Conservation (phyloP, 2,113 vertebrate species). For the human region GRCh38 chr17:28295001-28295500, state of each 20-base stretch:
- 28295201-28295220: too few species aligned
- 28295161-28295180: too few species aligned
- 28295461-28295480: neutral
- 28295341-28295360: neutral
- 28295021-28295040: too few species aligned
- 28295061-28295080: too few species aligned
- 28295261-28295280: neutral
- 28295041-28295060: too few species aligned
- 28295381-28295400: slow-evolving; percentile 11
- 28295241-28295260: neutral
- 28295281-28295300: neutral
- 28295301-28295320: neutral
- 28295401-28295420: neutral
- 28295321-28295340: slow-evolving; percentile 36
- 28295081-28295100: too few species aligned
- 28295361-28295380: neutral
- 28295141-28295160: too few species aligned
- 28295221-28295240: too few species aligned
- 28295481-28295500: neutral
- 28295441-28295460: neutral
- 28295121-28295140: too few species aligned
- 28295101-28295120: too few species aligned
- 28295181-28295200: too few species aligned
- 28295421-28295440: slow-evolving; percentile 1
- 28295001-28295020: too few species aligned